Evolutionary conservation across 2,888 invertebrate species (phyloP).

Genomic region (Microctonus hyperodae): DNA sequence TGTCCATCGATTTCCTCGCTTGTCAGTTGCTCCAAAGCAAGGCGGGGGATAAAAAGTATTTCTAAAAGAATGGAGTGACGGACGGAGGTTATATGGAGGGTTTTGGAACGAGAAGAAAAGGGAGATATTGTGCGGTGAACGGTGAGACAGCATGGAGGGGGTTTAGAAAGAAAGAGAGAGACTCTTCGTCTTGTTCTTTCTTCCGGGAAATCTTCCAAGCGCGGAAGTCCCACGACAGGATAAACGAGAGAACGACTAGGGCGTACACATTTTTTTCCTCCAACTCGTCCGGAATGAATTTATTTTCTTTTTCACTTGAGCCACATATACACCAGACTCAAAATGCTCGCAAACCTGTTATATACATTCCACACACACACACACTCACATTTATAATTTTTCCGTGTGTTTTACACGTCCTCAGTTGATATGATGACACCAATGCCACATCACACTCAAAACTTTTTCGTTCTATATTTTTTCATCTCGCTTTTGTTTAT

Average conservation of each 20-base stretch:
- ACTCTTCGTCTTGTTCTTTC: constrained; percentile 27
- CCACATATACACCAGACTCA: constrained; percentile 29
- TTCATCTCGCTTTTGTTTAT: constrained; percentile 15
- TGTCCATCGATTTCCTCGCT: constrained; percentile 29
- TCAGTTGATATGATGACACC: no score
- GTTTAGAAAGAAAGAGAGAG: no score
- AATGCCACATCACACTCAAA: constrained; percentile 14
- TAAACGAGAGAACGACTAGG: constrained; percentile 37
- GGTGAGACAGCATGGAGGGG: not conserved
- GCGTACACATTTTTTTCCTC: constrained; percentile 36
- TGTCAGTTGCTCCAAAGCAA: not conserved
- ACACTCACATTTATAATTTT: constrained; percentile 30
- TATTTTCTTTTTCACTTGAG: constrained; percentile 36
- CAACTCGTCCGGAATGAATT: constrained; percentile 39
- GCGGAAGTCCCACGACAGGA: constrained; percentile 38
- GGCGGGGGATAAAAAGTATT: constrained; percentile 19
- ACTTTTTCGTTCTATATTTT: constrained; percentile 23
- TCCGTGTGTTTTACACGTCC: constrained; percentile 16
- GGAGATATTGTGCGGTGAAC: constrained; percentile 13
- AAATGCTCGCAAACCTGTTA: constrained; percentile 29
- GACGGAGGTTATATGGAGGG: constrained; percentile 13
- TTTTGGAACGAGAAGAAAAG: constrained; percentile 13
- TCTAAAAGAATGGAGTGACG: constrained; percentile 20
- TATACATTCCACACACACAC: constrained; percentile 30
- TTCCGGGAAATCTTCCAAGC: constrained; percentile 25